phyloP scores from a whole-genome alignment of 1,140 invertebrate genomes.

The Hermetia illucens region DNA sequence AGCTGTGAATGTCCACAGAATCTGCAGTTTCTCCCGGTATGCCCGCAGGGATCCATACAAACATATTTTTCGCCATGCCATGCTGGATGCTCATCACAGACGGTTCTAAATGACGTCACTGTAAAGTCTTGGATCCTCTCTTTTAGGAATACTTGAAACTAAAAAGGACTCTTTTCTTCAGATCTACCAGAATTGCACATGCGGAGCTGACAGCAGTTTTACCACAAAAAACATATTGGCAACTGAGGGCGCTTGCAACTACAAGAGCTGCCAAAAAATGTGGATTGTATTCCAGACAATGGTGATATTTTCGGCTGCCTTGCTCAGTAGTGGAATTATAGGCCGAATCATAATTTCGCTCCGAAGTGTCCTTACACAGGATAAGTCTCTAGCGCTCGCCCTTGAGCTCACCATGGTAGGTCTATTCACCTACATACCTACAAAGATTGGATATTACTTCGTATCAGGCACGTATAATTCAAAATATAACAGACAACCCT shows the following conservation, averaged over 20 bases:
- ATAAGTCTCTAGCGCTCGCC: conserved; percentile 43
- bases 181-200: conserved; percentile 38
- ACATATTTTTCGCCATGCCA: conserved; percentile 57
- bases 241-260: conserved; percentile 39
- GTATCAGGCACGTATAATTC: conserved; percentile 30
- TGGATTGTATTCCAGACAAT: conserved; percentile 40
- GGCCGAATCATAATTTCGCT: conserved; percentile 40
- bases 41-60: conserved; percentile 34
- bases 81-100: conserved; percentile 42
- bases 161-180: conserved; percentile 12
- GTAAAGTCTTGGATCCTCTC: background rate
- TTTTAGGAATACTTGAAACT: conserved; percentile 5
- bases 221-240: conserved; percentile 15
- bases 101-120: conserved; percentile 22
- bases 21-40: conserved; percentile 49
- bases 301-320: conserved; percentile 25
- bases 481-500: background rate
- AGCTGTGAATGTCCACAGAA: conserved; percentile 43
- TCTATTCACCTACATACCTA: conserved; percentile 38
- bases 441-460: conserved; percentile 37
- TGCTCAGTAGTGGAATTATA: conserved; percentile 34
- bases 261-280: conserved; percentile 32
- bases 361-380: conserved; percentile 35
- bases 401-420: conserved; percentile 36
- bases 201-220: conserved; percentile 20